phyloP scores from a whole-genome alignment of 1,140 invertebrate genomes.

The Monomorium pharaonis region DNA sequence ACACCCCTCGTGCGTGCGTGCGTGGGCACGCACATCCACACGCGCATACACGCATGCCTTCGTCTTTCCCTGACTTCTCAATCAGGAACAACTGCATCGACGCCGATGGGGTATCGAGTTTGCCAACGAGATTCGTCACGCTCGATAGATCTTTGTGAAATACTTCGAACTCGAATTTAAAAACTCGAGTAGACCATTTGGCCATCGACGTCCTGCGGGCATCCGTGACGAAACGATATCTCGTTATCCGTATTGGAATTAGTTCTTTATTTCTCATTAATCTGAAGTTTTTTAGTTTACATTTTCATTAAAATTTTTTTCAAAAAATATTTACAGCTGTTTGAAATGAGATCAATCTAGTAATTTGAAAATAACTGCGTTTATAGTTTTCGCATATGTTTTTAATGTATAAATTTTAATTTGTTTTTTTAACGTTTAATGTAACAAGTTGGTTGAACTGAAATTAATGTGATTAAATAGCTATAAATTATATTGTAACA shows the following conservation, averaged over 20 bases:
- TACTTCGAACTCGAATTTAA: slow-evolving; percentile 29
- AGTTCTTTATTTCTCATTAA: neutral
- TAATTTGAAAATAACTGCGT: no score
- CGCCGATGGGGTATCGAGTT: slow-evolving; percentile 59
- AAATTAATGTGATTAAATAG: neutral
- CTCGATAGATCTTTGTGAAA: slow-evolving; percentile 52
- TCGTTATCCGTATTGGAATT: slow-evolving; percentile 18
- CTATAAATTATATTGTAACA: neutral
- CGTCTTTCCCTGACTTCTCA: slow-evolving; percentile 73
- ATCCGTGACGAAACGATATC: slow-evolving; percentile 29
- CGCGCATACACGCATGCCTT: neutral
- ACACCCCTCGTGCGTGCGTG: slow-evolving; percentile 60
- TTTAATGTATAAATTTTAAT: no score
- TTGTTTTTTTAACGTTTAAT: no score
- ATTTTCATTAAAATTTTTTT: neutral
- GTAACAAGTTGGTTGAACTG: neutral
- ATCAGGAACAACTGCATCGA: slow-evolving; percentile 68
- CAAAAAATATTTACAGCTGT: neutral
- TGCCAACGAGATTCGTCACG: slow-evolving; percentile 72
- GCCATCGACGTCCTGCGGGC: neutral
- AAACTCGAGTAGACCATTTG: neutral
- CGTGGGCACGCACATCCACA: slow-evolving; percentile 19
- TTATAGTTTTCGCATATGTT: no score
- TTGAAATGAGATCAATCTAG: no score
- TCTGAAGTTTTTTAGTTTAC: neutral